Evolutionary conservation across 2,113 vertebrate species (phyloP), one percentile per base, ranked within the genome.

Genomic region (Astatotilapia flaviijosephi): DNA sequence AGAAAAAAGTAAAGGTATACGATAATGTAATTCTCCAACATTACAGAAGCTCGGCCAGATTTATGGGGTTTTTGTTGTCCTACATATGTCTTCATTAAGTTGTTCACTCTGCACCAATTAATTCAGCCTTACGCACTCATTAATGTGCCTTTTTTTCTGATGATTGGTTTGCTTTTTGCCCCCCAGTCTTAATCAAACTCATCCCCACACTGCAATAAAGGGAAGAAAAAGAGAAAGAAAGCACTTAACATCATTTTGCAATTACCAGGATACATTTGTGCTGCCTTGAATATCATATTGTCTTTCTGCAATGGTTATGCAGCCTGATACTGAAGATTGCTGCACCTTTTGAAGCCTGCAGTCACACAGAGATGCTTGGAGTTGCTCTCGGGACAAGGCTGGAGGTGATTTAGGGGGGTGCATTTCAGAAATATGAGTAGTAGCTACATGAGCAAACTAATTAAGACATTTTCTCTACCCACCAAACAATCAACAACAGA

Each of bases 101-200:
- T 92, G 77, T 90, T 86, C 87, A 80, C 85, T 86, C 85, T 86
- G 80, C 77, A 49, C 86, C 28, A 88, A 92, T 89, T 93, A 92
- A 93, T 92, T 88, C 85, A 83, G 86, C 83, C 89, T 84, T 84
- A 90, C 68, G 83, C 86, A 89, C 82, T 91, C 90, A 93, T 95
- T 95, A 92, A 88, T 90, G 82, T 89, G 45, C 9, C 15, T 86
- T 89, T 88, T 87, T 88, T 86, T 89, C 89, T 91, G 84, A 91
- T 92, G 90, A 93, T 92, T 91, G 90, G 86, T 86, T 94, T 92
- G 80, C 88, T 89, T 89, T 95, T 94, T 93, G 79, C 91, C 92
- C 94, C 90, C 93, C 89, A 90, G 89, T 93, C 77, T 93, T 95
- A 95, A 95, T 95, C 91, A 95, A 93, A 94, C 86, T 85, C 91